Evolutionary conservation across 2,797 vertebrate species (phyloP), one percentile per base, ranked within the genome.

Genomic region (Carapus acus): DNA sequence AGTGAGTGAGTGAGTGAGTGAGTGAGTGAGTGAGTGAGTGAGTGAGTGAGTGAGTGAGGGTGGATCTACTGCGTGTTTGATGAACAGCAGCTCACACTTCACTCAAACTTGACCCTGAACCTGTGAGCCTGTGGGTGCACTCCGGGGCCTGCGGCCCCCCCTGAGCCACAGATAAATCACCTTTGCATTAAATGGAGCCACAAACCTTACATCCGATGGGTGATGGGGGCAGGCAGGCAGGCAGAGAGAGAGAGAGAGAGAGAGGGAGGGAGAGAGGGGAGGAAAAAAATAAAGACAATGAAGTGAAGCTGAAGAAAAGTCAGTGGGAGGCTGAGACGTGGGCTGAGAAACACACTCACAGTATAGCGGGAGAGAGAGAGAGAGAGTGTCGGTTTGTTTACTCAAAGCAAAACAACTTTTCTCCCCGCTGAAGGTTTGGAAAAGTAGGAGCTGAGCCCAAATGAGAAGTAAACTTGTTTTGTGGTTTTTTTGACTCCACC

Each of bases 101-200:
- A 41, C 59, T 50, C 55, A 58, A 49, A 54, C 52, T 69, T 61
- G 41, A 50, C 54, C 74, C 20, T 9, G 23, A 58, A 70, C 68
- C 54, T 76, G 19, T 9, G 23, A 58, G 71, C 69, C 74, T 43
- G 48, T 54, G 61, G 72, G 65, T 51, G 20, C 57, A 69, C 80
- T 47, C 17, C 56, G 13, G 79, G 82, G 62, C 62, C 58, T 60
- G 68, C 78, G 73, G 77, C 68, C 74, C 71, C 69, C 73, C 77
- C 58, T 8, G 13, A 76, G 80, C 76, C 74, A 70, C 54, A 52
- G 52, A 73, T 81, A 81, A 84, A 85, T 85, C 75, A 84, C 71
- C 69, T 67, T 83, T 80, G 67, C 65, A 80, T 73, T 65, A n/a
- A 77, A 81, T 77, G 67, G 60, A 71, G 45, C 69, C 54, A 54